Evolutionary conservation across 2,888 invertebrate genomes (phyloP), one percentile per base, ranked within the genome.

Genomic region (Agrochola litura): DNA sequence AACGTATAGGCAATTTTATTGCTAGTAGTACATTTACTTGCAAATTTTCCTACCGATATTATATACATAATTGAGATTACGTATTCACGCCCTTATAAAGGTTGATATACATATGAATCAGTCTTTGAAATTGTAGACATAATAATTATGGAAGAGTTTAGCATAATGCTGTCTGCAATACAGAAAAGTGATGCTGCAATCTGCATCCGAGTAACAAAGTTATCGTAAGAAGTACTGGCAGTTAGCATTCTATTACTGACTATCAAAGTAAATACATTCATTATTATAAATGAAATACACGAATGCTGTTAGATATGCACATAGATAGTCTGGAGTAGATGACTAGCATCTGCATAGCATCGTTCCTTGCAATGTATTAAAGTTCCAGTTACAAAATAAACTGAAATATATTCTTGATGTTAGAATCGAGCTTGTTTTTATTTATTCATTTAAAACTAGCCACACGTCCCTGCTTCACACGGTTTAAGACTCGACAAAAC

Each of bases 21-120:
- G 77, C 66, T 76, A 82, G 80, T 73, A 73, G 68, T 83, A 86
- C 82, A 90, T 90, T 90, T 81, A 66, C 80, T 54, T 87, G 82
- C 81, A 82, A 79, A 87, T 82, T 68, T 49, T 68, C 19, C 12
- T 63, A 75, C 60, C 52, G 37, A 70, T 75, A 73, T 67, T 69
- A 68, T 67, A 75, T 68, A 81, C 64, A 70, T 75, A 78, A 56
- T 84, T 58, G 60, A 60, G 54, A 76, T 72, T 64, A 68, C 43
- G 52, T 56, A 69, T 43, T 52, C 49, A 78, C 66, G 10, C 52
- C 58, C 56, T 66, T 37, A 65, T 81, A 74, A 81, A 68, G 81
- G 77, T 67, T 61, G 25, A 43, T 79, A 37, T 67, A 84, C 69
- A 83, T 22, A 56, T 61, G 43, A 77, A 64, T 16, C 56, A 64